phyloP scores from a whole-genome alignment of 2,113 vertebrate genomes.

The Hippocampus abdominalis region DNA sequence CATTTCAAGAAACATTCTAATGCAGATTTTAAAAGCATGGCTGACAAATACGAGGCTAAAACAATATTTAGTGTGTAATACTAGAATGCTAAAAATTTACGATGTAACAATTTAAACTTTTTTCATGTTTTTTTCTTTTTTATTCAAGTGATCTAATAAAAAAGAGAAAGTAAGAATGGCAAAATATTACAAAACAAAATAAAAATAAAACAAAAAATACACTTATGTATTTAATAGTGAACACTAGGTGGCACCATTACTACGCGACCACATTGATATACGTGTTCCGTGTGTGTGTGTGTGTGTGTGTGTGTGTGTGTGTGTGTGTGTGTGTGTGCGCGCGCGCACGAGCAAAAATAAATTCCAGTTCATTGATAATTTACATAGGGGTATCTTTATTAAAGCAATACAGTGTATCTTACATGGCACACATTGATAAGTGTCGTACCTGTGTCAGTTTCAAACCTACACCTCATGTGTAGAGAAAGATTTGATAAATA shows the following conservation, averaged over 20 bases:
- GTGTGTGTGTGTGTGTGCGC: neutral
- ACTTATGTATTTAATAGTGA: neutral
- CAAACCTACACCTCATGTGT: conserved; percentile 36
- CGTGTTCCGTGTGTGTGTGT: too few species aligned
- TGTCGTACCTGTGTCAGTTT: conserved; percentile 19
- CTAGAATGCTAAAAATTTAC: neutral
- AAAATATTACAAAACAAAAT: neutral
- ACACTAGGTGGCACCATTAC: conserved; percentile 25
- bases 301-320: neutral
- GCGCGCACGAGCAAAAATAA: neutral
- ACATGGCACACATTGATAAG: conserved; percentile 32
- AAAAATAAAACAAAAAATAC: neutral
- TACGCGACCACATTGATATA: neutral
- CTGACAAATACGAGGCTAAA: neutral
- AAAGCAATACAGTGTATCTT: conserved; percentile 42
- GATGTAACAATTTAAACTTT: too few species aligned
- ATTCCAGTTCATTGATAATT: conserved; percentile 17
- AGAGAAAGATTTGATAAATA: conserved; percentile 51
- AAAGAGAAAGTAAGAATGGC: neutral
- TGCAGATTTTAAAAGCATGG: neutral
- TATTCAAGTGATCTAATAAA: neutral
- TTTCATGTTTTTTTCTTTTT: neutral
- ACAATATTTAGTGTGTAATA: neutral
- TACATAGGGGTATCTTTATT: conserved; percentile 63
- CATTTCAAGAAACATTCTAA: neutral